These are phyloP conservation scores for Heteromurus nitidus DNA, from an alignment of 2,888 invertebrate genomes.

Conservation along the genomic window DNA sequence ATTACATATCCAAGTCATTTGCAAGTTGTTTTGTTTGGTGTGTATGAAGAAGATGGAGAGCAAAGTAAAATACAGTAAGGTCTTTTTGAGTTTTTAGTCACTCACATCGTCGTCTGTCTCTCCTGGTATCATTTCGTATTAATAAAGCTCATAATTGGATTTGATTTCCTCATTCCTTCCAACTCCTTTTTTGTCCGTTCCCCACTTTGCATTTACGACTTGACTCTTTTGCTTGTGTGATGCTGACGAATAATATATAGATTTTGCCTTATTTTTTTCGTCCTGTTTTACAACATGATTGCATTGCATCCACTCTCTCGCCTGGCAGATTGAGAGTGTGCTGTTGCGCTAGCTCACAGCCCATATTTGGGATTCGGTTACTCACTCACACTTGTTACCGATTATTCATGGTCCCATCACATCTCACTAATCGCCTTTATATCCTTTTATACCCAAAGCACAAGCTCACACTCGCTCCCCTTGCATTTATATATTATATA, in stretches of 20 bases:
- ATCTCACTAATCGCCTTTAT: no score
- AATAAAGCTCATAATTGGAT: constrained; percentile 54
- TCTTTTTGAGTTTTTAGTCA: not conserved
- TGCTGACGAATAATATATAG: not conserved
- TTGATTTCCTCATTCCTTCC: constrained; percentile 62
- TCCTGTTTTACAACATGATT: constrained; percentile 15
- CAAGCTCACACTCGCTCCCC: no score
- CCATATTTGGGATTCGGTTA: constrained; percentile 64
- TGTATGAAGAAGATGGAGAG: not conserved
- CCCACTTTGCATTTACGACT: constrained; percentile 1
- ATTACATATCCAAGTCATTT: not conserved
- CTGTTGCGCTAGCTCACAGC: constrained; percentile 12
- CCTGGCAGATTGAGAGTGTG: not conserved
- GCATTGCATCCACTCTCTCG: no score
- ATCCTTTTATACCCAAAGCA: no score
- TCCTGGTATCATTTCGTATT: constrained; percentile 19
- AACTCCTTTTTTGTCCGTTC: constrained; percentile 50
- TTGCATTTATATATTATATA: no score
- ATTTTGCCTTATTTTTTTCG: not conserved
- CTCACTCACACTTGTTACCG: constrained; percentile 58
- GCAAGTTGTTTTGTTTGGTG: not conserved
- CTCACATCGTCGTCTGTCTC: not conserved
- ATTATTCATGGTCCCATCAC: constrained; percentile 61
- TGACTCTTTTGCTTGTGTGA: not conserved
- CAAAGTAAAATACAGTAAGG: no score